These are phyloP conservation scores for Channa argus DNA, from an alignment of 2,113 vertebrate species.

Conservation along the genomic window DNA sequence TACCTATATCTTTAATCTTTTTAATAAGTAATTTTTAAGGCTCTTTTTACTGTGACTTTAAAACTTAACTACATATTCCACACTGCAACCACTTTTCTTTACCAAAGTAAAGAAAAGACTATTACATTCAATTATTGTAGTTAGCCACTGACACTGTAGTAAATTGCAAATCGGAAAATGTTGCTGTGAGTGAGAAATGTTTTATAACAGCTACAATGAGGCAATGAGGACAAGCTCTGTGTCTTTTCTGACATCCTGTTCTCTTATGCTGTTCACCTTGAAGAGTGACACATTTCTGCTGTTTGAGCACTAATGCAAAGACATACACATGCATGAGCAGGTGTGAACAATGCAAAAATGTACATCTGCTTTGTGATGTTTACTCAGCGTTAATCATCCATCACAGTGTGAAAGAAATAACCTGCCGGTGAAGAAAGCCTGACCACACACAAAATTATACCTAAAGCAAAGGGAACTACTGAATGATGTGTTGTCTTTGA, in stretches of 20 bases:
- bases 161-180: no score
- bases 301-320: not conserved
- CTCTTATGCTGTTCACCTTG: no score
- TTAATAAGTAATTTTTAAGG: conserved; percentile 22
- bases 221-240: not conserved
- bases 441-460: conserved; percentile 50
- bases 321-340: conserved; percentile 1
- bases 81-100: not conserved
- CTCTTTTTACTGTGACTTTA: conserved; percentile 1
- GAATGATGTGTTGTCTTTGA: conserved; percentile 23
- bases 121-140: not conserved
- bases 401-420: conserved; percentile 18
- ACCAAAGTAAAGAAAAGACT: not conserved
- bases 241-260: no score
- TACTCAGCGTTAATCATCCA: conserved; percentile 42
- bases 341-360: not conserved
- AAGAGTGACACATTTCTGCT: not conserved
- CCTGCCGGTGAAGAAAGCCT: conserved; percentile 43
- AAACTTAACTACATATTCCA: not conserved
- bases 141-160: no score
- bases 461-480: conserved; percentile 4
- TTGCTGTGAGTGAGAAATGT: not conserved
- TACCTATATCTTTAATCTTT: conserved; percentile 19
- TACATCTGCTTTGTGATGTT: not conserved
- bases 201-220: not conserved